phyloP scores from a whole-genome alignment of 2,888 invertebrate genomes.

The Brenthis daphne region DNA sequence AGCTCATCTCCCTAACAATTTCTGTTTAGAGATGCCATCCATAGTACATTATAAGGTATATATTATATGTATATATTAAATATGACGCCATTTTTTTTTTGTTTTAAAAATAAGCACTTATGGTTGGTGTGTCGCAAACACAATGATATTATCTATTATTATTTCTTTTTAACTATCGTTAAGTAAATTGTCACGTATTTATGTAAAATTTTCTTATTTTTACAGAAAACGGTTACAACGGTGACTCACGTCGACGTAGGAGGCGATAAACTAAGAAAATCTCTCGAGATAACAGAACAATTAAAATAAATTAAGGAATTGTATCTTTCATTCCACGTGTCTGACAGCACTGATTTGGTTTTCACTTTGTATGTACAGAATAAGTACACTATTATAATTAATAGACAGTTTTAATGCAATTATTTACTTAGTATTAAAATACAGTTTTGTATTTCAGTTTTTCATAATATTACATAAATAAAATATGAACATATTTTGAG shows the following conservation, averaged over 20 bases:
- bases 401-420: conserved; percentile 21
- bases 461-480: conserved; percentile 22
- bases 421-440: conserved; percentile 30
- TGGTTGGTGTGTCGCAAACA: conserved; percentile 27
- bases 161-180: conserved; percentile 16
- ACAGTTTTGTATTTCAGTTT: conserved; percentile 28
- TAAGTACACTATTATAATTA: conserved; percentile 18
- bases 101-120: conserved; percentile 2
- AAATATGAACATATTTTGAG: conserved; percentile 13
- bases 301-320: conserved; percentile 35
- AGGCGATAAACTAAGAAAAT: conserved; percentile 61
- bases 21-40: conserved; percentile 40
- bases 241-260: conserved; percentile 75
- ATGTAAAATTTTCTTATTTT: conserved; percentile 49
- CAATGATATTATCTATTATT: conserved; percentile 19
- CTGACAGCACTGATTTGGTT: conserved; percentile 32
- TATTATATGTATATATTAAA: conserved; percentile 2
- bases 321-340: conserved; percentile 59
- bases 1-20: conserved; percentile 63
- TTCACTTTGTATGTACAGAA: conserved; percentile 17
- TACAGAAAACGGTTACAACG: conserved; percentile 78
- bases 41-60: conserved; percentile 24
- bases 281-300: conserved; percentile 43
- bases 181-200: background rate
- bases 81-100: background rate